Percentiles rank a stretch among this genome's conserved stretches.
These are phyloP conservation scores for Crossaster papposus DNA, from an alignment of 53 echinoderm and acorn worm genomes.

Conservation along the genomic window DNA sequence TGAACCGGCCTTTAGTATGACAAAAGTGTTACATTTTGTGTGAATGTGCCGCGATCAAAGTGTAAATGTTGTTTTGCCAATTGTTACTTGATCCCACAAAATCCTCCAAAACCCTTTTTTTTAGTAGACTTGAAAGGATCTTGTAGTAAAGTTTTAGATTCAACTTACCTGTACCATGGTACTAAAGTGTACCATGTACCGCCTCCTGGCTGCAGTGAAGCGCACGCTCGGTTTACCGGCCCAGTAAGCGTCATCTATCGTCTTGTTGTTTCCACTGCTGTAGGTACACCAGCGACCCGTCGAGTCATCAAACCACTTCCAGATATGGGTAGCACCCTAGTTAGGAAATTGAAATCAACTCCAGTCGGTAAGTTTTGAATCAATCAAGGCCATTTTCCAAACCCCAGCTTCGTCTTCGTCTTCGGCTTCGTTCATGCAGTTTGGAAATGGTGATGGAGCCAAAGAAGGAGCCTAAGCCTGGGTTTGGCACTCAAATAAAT, in stretches of 20 bases:
- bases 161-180: conserved; percentile 91
- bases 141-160: background rate
- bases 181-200: conserved; percentile 92
- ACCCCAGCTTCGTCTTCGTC: too few species aligned
- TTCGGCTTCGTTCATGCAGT: too few species aligned
- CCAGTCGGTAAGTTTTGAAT: background rate
- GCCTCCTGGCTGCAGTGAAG: conserved; percentile 92
- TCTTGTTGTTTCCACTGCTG: conserved; percentile 95
- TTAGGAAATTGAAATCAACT: background rate
- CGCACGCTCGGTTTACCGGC: conserved; percentile 90
- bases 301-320: conserved; percentile 99
- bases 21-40: background rate
- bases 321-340: conserved; percentile 86
- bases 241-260: conserved; percentile 98
- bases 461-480: too few species aligned
- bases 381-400: too few species aligned
- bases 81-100: background rate
- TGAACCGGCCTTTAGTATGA: too few species aligned
- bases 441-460: too few species aligned
- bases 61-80: background rate
- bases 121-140: background rate
- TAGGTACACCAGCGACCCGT: conserved; percentile 91
- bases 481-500: too few species aligned
- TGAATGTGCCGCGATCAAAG: background rate
- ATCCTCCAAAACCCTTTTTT: background rate